Evolutionary conservation across 1,140 invertebrate genomes (phyloP), one percentile per base, ranked within the genome.

Genomic region (Chrysopa pallens): DNA sequence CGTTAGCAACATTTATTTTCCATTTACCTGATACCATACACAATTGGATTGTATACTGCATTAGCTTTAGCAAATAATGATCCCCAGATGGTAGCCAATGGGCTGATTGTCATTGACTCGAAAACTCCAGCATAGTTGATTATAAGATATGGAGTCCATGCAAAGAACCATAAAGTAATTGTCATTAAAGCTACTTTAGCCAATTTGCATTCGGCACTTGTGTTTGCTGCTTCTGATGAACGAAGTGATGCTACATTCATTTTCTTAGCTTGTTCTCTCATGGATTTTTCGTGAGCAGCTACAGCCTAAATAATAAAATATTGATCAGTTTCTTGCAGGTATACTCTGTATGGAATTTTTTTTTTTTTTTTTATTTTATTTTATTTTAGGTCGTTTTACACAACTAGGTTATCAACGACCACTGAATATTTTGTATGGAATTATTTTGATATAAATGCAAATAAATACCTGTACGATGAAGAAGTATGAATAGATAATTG

Each of bases 231-330:
- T 49, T 83, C 78, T 17, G 72, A 67, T 8, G 78, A 77, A 54
- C 81, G 60, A 40, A 85, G 61, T 1, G 80, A 84, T 39, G 80
- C 73, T 8, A 86, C 81, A 53, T 85, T 85, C 81, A 85, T 86
- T 60, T 84, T 85, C 60, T 84, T 84, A 3, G 81, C 82, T 61
- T 85, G 81, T 55, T 84, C 80, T 42, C 78, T 61, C 79, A 90
- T 85, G 33, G 71, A 67, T 58, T 78, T 79, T 56, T 88, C 84
- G 53, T 90, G 84, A 43, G 76, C 74, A 15, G 75, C 68, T 13
- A 88, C 82, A 39, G 84, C 78, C 65, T 76, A 50, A 42, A 12
- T 47, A 38, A 2, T 11, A 14, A 8, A 38, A 5, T 27, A 2
- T 8, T 38, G 17, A 23, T 23, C 2, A 23, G 17, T 23, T 23